Evolutionary conservation across 1,140 invertebrate genomes (phyloP), one percentile per base, ranked within the genome.

Genomic region (Riptortus pedestris): DNA sequence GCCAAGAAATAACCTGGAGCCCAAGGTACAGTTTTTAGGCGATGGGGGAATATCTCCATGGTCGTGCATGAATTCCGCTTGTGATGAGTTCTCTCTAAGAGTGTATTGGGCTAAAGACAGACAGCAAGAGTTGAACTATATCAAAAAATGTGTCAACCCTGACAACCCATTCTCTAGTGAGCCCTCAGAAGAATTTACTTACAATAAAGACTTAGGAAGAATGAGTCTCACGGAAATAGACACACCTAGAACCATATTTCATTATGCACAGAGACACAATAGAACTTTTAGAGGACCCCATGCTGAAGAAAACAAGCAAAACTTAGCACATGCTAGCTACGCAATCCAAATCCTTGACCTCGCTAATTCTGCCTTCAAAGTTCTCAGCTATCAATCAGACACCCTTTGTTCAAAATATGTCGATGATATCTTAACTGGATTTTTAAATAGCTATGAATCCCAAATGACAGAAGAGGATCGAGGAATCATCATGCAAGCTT

Each of bases 191-290:
- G 45, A 48, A 48, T 48, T 48, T 20, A 18, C n/a, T 18, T 48
- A 11, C 45, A 48, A 48, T n/a, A 16, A 48, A 48, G 45, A 48
- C 9, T 16, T 4, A 4, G 45, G 45, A 48, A 48, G 4, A 16
- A 48, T 48, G 45, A 7, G 4, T 11, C 11, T 16, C 4, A 48
- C 11, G 9, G 45, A 16, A 48, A 20, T 48, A 4, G n/a, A 7
- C 9, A 48, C 45, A 16, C 45, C 45, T 16, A 48, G 45, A 18
- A 48, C 45, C 9, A 20, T 48, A 48, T 11, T 48, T 18, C 45
- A 48, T 48, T 48, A 48, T 48, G 45, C 45, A 11, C 45, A 48
- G n/a, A 48, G 45, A 18, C 45, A 48, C 45, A 48, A 48, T 20
- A 7, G 45, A 20, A 48, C 45, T 4, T 48, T 48, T 48, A 11